A percentile compares a stretch with the other conserved stretches of the same genome.
These are phyloP conservation scores for Pyrocephalus nanus DNA, from an alignment of 2,797 vertebrate species.

Conservation along the genomic window DNA sequence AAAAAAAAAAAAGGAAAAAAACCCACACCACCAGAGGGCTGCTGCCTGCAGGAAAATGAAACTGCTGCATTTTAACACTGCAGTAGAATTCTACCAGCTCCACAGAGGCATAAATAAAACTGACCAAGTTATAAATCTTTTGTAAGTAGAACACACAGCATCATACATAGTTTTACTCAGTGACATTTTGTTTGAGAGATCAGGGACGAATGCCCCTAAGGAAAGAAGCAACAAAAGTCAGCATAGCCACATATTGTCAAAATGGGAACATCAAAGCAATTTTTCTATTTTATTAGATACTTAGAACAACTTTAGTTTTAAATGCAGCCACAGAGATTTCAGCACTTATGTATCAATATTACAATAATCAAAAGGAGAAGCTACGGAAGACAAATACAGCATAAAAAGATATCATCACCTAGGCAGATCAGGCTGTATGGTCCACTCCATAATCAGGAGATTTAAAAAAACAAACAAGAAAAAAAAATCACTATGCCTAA, in stretches of 20 bases:
- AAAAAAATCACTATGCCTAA: not conserved
- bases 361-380: not conserved
- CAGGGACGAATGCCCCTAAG: constrained; percentile 36
- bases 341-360: not conserved
- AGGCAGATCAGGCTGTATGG: not conserved
- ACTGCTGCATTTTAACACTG: constrained; percentile 57
- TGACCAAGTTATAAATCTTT: constrained; percentile 47
- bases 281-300: constrained; percentile 2
- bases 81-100: constrained; percentile 44
- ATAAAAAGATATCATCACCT: not conserved
- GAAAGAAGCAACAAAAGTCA: constrained; percentile 41
- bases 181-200: constrained; percentile 58
- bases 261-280: constrained; percentile 8
- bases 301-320: constrained; percentile 7
- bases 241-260: constrained; percentile 8
- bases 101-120: constrained; percentile 42
- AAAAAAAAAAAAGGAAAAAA: too few species aligned
- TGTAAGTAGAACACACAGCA: constrained; percentile 34
- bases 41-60: constrained; percentile 39
- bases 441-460: not conserved
- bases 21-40: constrained; percentile 7
- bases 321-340: not conserved
- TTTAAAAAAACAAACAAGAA: not conserved
- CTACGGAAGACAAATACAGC: not conserved
- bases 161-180: constrained; percentile 25